Percentiles rank a stretch among this genome's conserved stretches.
phyloP scores from a whole-genome alignment of 2,797 vertebrate genomes.

The Okamejei kenojei region DNA sequence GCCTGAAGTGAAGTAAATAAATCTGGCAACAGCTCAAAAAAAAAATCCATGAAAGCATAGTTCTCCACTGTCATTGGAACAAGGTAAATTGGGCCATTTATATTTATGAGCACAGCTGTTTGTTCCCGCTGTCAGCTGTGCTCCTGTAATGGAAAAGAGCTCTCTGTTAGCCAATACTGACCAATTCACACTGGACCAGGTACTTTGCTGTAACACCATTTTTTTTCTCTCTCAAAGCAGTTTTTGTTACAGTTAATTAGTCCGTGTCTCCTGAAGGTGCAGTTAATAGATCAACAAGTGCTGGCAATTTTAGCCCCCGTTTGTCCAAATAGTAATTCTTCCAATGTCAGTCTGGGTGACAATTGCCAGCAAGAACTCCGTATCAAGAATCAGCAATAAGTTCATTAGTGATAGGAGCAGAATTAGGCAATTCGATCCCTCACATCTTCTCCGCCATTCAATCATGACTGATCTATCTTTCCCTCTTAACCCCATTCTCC shows the following conservation, averaged over 20 bases:
- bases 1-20: not conserved
- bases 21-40: constrained; percentile 33
- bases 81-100: constrained; percentile 13
- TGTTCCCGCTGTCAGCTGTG: not conserved
- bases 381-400: not conserved
- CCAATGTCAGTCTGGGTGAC: not conserved
- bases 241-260: not conserved
- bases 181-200: not conserved
- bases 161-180: not conserved
- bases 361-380: not conserved
- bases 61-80: not conserved
- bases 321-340: constrained; percentile 19
- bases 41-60: not conserved
- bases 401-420: too few relatives aligned
- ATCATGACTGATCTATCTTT: too few relatives aligned
- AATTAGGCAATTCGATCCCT: too few relatives aligned
- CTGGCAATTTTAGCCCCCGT: not conserved
- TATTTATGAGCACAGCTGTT: constrained; percentile 24
- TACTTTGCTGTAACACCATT: not conserved
- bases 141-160: too few relatives aligned
- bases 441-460: too few relatives aligned
- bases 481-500: too few relatives aligned
- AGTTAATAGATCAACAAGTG: constrained; percentile 9
- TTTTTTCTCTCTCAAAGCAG: not conserved
- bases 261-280: not conserved